Conservation (phyloP, 2,888 invertebrate species). For the Amiota mariae region DNA sequence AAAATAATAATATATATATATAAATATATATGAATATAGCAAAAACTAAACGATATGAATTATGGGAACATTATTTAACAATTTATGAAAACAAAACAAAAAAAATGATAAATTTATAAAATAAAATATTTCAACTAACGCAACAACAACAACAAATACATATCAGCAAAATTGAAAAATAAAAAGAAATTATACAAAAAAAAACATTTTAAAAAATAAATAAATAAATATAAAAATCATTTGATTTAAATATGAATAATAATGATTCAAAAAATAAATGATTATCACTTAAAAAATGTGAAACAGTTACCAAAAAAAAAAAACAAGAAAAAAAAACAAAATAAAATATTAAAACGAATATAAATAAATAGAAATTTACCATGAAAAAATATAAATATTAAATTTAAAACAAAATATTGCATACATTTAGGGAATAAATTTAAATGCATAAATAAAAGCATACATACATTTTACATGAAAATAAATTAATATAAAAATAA, state of each 20-base stretch:
- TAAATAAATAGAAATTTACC: slow-evolving; percentile 25
- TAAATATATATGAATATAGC: slow-evolving; percentile 31
- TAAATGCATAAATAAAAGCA: slow-evolving; percentile 24
- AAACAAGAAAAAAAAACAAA: slow-evolving; percentile 23
- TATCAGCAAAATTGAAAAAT: slow-evolving; percentile 62
- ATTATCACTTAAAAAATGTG: slow-evolving; percentile 46
- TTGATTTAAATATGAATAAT: slow-evolving; percentile 26
- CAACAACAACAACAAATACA: slow-evolving; percentile 60
- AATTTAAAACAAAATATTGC: slow-evolving; percentile 30
- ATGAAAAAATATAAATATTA: slow-evolving; percentile 41
- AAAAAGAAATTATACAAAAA: slow-evolving; percentile 38
- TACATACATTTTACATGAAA: too few relatives aligned
- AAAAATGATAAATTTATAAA: slow-evolving; percentile 45
- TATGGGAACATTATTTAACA: slow-evolving; percentile 70
- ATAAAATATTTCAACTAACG: slow-evolving; percentile 42
- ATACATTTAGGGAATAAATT: slow-evolving; percentile 34
- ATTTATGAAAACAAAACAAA: slow-evolving; percentile 46
- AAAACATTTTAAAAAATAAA: slow-evolving; percentile 8
- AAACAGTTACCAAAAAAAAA: slow-evolving; percentile 60
- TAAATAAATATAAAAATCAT: slow-evolving; percentile 5
- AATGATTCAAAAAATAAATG: slow-evolving; percentile 28
- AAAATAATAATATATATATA: not conserved
- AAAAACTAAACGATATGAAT: slow-evolving; percentile 70
- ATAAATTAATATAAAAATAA: not conserved
- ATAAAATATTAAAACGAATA: slow-evolving; percentile 17